These are phyloP conservation scores for Lampris megalopsis DNA, from an alignment of 2,113 vertebrate genomes.

Conservation along the genomic window DNA sequence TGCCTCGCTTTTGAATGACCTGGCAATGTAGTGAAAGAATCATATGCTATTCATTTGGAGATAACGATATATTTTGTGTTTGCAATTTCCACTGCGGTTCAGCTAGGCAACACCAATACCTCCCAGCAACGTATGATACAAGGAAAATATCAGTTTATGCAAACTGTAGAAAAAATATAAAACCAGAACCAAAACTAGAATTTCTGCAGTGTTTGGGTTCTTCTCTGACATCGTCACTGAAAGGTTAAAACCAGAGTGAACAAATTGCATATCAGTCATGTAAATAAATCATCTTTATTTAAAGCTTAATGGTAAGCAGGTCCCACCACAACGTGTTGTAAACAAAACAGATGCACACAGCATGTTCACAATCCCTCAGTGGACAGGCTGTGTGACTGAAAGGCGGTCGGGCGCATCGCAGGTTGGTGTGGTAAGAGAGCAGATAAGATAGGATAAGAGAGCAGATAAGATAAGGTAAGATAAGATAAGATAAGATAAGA, in stretches of 20 bases:
- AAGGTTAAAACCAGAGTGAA: background rate
- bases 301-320: conserved; percentile 19
- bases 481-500: background rate
- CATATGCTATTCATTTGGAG: background rate
- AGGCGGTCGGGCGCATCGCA: conserved; percentile 41
- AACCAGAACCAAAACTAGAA: background rate
- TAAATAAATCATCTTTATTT: conserved; percentile 1
- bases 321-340: conserved; percentile 19
- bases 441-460: background rate
- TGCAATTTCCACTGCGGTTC: background rate
- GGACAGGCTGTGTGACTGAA: conserved; percentile 44
- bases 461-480: conserved; percentile 31
- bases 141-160: background rate
- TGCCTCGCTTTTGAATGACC: too few species aligned
- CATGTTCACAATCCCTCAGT: conserved; percentile 57
- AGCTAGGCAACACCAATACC: background rate
- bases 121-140: background rate
- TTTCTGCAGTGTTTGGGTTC: conserved; percentile 1
- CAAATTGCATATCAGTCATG: conserved; percentile 5
- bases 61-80: background rate
- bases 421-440: conserved; percentile 37
- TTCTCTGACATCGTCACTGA: conserved; percentile 26
- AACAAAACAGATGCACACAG: conserved; percentile 51
- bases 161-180: background rate
- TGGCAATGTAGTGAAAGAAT: background rate